A percentile compares a stretch with the other conserved stretches of the same genome.
Evolutionary conservation across 2,113 vertebrate species (phyloP).

Genomic region (Alaudala cheleensis): DNA sequence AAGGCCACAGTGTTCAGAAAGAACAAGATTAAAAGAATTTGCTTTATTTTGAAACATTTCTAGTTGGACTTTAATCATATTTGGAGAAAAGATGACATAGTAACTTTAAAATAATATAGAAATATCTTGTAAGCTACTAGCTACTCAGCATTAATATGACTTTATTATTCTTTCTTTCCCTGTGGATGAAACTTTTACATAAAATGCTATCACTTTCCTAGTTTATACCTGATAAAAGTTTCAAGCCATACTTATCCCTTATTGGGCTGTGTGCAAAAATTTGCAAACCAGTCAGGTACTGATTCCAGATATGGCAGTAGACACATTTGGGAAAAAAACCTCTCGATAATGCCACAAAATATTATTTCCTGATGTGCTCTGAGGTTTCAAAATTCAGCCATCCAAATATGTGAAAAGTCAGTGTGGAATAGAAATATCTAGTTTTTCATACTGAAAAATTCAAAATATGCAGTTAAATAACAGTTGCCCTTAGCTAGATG

Average conservation of each 20-base stretch:
- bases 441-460: constrained; percentile 50
- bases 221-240: constrained; percentile 1
- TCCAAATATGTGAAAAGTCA: constrained; percentile 39
- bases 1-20: neutral
- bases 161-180: neutral
- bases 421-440: constrained; percentile 47
- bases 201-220: neutral
- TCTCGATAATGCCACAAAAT: constrained; percentile 5
- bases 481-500: constrained; percentile 51
- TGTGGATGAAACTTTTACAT: neutral
- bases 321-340: neutral
- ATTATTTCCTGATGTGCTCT: constrained; percentile 34
- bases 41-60: neutral
- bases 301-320: neutral
- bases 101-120: neutral
- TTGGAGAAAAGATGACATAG: neutral
- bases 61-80: neutral
- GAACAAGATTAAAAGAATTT: neutral
- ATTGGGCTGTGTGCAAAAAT: neutral
- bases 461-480: constrained; percentile 59
- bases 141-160: neutral
- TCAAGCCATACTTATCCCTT: neutral
- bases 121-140: neutral
- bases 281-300: neutral
- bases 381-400: constrained; percentile 29